phyloP scores from a whole-genome alignment of 2,113 vertebrate genomes.

The Heterotis niloticus region DNA sequence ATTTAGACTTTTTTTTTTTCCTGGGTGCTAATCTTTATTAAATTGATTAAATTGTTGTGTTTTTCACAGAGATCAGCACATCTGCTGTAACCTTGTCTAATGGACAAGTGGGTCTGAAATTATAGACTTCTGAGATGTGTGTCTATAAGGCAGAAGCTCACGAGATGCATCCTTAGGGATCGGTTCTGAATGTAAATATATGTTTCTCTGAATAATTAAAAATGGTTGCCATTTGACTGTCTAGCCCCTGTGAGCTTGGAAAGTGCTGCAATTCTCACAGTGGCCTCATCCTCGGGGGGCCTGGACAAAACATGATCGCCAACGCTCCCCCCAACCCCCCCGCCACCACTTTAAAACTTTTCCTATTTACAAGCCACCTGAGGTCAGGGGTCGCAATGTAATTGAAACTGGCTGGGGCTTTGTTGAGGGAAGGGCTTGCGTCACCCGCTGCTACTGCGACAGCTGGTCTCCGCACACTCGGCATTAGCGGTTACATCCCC shows the following conservation, averaged over 20 bases:
- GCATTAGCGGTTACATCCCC: constrained; percentile 62
- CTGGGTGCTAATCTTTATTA: neutral
- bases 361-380: constrained; percentile 30
- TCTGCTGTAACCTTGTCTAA: neutral
- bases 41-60: neutral
- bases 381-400: constrained; percentile 67
- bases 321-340: constrained; percentile 25
- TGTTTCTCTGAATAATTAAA: neutral
- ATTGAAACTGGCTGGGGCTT: constrained; percentile 57
- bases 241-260: constrained; percentile 4
- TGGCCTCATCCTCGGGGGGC: constrained; percentile 1
- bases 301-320: constrained; percentile 26
- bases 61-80: too few species aligned
- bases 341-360: constrained; percentile 10
- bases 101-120: neutral
- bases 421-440: constrained; percentile 58
- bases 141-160: neutral
- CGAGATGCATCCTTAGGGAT: neutral
- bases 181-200: neutral
- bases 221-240: constrained; percentile 15
- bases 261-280: neutral
- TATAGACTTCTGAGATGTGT: neutral
- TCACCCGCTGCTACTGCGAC: constrained; percentile 61
- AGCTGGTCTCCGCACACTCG: constrained; percentile 65
- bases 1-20: too few species aligned